Conservation (phyloP, 2,888 invertebrate genomes). For the Spilarctia lutea region DNA sequence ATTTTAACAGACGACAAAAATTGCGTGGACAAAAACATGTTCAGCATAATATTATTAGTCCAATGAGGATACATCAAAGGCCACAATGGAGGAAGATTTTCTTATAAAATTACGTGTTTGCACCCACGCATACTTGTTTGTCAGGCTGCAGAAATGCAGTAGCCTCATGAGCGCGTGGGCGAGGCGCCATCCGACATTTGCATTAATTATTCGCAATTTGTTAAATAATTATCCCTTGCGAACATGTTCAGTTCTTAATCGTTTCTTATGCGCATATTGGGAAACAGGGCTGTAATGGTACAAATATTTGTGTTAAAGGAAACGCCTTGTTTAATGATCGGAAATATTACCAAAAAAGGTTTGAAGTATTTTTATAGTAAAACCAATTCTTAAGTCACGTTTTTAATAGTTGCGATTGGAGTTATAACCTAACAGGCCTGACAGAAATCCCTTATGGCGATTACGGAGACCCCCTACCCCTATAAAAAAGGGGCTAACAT, state of each 20-base stretch:
- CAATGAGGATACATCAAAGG: slow-evolving; percentile 33
- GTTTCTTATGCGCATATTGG: slow-evolving; percentile 27
- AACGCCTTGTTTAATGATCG: slow-evolving; percentile 21
- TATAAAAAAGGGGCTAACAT: neutral
- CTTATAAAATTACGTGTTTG: slow-evolving; percentile 42
- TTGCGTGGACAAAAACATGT: slow-evolving; percentile 39
- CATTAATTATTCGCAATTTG: slow-evolving; percentile 57
- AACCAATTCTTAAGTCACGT: slow-evolving; percentile 8
- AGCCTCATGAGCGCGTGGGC: slow-evolving; percentile 49
- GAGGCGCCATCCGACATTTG: slow-evolving; percentile 59
- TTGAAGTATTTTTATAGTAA: slow-evolving; percentile 8
- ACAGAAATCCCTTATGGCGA: neutral
- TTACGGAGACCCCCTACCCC: neutral
- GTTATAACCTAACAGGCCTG: neutral
- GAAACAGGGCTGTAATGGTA: slow-evolving; percentile 20
- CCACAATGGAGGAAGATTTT: slow-evolving; percentile 40
- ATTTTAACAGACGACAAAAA: slow-evolving; percentile 29
- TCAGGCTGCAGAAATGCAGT: slow-evolving; percentile 47
- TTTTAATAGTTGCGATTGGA: neutral
- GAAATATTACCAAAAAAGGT: slow-evolving; percentile 2
- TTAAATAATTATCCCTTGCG: slow-evolving; percentile 32
- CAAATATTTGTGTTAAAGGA: slow-evolving; percentile 34
- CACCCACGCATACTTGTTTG: slow-evolving; percentile 42
- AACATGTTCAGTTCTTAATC: slow-evolving; percentile 32
- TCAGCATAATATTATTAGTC: slow-evolving; percentile 38